Base-by-base conservation (phyloP, 2,888 invertebrate genomes). In the Caenorhabditis sp. region DNA sequence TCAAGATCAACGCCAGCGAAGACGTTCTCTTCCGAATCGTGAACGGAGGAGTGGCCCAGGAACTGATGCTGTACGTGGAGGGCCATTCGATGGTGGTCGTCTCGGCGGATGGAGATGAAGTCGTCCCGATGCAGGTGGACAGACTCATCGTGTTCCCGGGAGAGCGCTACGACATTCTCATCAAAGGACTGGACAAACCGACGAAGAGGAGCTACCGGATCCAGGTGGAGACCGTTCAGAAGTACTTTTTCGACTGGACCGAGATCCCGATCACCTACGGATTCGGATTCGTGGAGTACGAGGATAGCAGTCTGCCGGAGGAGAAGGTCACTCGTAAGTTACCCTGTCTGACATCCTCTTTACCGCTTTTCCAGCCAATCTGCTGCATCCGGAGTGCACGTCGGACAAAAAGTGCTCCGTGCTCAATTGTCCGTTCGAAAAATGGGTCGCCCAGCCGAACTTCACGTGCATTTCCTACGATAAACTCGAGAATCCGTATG, bases 131-230 rank as follows among this genome's bases (percentile, higher is more conserved):
- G 46, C 53, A 65, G 35, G 83, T 85, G 13, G 84, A 87, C 48
- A 74, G 83, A 9, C 50, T 88, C 24, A 82, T 85, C 35, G 66
- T 88, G 11, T 87, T 87, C 74, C 83, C 86, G 2, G 88, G 88
- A 24, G 88, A 88, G 48, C 70, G 88, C 20, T 88, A 88, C 70
- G 88, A 88, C 58, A 55, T 88, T 17, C 56, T 85, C 3, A 81
- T 88, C 50, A 63, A 80, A 17, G 83, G 81, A n/a, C 32, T 80
- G 46, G 77, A 56, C 2, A 65, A 62, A 8, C 82, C 86, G 13
- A 68, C 68, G 8, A 79, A 83, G 56, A 78, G 75, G 24, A 63
- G 56, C 43, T 83, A 80, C 68, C 66, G 73, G n/a, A 77, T 82
- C 24, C 73, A 79, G 24, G 63, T 78, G 27, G 82, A 82, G 45